Conservation (phyloP, 1,140 invertebrate species). For the Trinorchestia longiramus region DNA sequence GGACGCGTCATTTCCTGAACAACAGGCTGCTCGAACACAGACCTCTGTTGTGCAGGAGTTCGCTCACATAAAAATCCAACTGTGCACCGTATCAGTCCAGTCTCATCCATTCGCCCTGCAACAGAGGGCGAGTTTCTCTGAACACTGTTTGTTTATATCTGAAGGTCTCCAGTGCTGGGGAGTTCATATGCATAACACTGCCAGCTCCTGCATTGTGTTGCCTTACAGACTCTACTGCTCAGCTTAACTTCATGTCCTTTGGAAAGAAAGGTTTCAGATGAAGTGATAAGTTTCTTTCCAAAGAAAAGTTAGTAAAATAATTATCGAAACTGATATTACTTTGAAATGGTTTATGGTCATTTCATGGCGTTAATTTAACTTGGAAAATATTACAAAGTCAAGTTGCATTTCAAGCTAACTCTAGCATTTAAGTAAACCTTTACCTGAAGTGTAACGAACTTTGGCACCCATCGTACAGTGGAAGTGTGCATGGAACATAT, state of each 20-base stretch:
- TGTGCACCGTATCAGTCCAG: background rate
- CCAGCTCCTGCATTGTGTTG: background rate
- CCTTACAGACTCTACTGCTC: too few species aligned
- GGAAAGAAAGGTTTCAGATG: background rate
- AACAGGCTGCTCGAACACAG: background rate
- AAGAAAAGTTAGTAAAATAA: background rate
- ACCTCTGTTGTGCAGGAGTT: background rate
- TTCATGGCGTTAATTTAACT: background rate
- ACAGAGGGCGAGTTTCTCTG: background rate
- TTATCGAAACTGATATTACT: background rate
- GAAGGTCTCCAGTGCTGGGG: background rate
- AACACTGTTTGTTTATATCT: background rate
- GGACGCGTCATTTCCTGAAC: background rate
- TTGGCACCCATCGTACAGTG: background rate
- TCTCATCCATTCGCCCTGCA: background rate
- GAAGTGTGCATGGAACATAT: background rate
- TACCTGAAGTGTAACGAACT: background rate
- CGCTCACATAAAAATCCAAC: background rate
- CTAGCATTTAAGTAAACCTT: background rate
- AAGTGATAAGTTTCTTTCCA: background rate
- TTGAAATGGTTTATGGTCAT: background rate
- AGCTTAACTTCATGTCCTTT: background rate
- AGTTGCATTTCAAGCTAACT: background rate
- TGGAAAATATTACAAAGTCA: background rate
- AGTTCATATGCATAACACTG: background rate